phyloP scores from a whole-genome alignment of 2,797 vertebrate genomes.

The Carcharodon carcharias region DNA sequence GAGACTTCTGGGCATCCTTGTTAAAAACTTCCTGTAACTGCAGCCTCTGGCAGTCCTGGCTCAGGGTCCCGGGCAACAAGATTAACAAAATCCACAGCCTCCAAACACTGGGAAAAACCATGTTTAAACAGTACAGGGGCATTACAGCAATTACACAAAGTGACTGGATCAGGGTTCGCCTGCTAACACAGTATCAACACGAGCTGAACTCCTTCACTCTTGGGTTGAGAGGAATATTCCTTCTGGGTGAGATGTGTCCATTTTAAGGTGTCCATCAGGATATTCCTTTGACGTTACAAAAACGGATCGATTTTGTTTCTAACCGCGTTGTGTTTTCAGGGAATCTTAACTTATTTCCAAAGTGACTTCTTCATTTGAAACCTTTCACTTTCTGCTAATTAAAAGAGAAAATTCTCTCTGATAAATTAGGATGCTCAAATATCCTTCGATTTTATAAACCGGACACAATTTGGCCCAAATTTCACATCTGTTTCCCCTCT shows the following conservation, averaged over 20 bases:
- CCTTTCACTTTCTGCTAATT: neutral
- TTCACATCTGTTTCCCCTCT: neutral
- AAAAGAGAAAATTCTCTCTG: no score
- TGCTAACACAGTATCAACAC: neutral
- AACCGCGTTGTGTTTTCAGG: neutral
- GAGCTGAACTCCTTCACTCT: neutral
- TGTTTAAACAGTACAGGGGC: neutral
- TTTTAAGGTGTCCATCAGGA: neutral
- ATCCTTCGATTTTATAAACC: neutral
- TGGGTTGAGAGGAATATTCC: neutral
- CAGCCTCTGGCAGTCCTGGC: neutral
- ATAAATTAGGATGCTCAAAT: neutral
- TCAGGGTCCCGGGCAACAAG: neutral
- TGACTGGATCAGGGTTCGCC: neutral
- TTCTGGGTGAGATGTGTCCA: neutral
- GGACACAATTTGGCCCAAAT: neutral
- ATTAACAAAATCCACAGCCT: neutral
- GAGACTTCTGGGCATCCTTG: neutral
- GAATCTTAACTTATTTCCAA: neutral
- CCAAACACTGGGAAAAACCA: neutral
- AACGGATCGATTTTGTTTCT: neutral
- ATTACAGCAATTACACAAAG: neutral
- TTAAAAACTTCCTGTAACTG: neutral
- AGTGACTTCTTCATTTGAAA: neutral
- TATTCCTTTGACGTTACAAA: slow-evolving; percentile 21